phyloP scores from a whole-genome alignment of 2,113 vertebrate species.

The Morphnarchus princeps region DNA sequence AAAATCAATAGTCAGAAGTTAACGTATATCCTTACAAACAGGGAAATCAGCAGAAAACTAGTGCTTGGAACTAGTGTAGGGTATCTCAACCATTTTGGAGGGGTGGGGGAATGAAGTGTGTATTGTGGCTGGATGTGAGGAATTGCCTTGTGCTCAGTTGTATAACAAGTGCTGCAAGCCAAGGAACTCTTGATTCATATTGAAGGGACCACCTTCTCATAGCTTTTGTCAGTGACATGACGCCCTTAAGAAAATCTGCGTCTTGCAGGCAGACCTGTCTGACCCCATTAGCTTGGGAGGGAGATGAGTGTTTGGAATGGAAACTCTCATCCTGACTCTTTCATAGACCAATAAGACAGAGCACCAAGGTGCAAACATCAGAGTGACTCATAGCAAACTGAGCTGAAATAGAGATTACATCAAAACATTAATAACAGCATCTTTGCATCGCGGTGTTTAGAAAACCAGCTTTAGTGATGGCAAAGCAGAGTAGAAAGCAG shows the following conservation, averaged over 20 bases:
- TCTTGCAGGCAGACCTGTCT: slow-evolving; percentile 26
- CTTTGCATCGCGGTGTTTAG: rapidly evolving
- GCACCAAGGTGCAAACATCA: neutral
- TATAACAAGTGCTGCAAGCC: neutral
- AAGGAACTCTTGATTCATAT: neutral
- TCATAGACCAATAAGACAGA: neutral
- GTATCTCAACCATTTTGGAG: neutral
- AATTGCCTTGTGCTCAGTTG: neutral
- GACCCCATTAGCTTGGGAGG: slow-evolving; percentile 17
- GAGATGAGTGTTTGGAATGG: slow-evolving; percentile 22
- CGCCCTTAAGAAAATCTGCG: neutral
- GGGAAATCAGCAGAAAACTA: neutral
- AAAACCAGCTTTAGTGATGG: neutral
- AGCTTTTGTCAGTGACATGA: neutral
- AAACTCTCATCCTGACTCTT: neutral
- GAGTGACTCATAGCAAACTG: slow-evolving; percentile 6
- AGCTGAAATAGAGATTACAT: slow-evolving; percentile 21
- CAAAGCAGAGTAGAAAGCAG: neutral
- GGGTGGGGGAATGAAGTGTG: rapidly evolving
- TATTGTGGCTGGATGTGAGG: neutral
- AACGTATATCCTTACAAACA: neutral
- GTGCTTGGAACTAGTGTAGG: neutral
- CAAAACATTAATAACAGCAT: neutral
- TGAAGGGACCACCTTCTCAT: neutral
- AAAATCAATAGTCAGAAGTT: neutral